Evolutionary conservation across 2,113 vertebrate species (phyloP).

Genomic region (Henicopernis longicauda): DNA sequence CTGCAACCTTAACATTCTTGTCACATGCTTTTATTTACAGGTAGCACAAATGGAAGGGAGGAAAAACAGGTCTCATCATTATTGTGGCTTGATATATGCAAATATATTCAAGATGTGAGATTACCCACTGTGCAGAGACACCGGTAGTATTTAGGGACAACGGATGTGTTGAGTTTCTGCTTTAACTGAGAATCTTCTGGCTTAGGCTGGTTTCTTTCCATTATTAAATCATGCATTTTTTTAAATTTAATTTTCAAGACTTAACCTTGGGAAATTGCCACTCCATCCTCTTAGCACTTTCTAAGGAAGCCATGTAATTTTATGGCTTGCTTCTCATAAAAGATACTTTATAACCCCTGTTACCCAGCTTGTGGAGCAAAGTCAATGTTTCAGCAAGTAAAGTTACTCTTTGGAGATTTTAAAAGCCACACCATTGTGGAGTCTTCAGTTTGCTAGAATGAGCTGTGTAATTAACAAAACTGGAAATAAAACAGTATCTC

Average conservation of each 20-base stretch:
- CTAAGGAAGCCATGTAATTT: conserved; percentile 26
- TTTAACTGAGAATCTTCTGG: conserved; percentile 23
- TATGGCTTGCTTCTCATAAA: conserved; percentile 12
- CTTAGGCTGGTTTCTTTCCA: not conserved
- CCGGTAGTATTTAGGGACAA: conserved; percentile 57
- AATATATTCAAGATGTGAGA: conserved; percentile 56
- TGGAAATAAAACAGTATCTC: not conserved
- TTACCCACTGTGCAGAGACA: conserved; percentile 48
- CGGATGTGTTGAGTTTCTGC: conserved; percentile 32
- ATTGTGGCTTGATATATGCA: conserved; percentile 58
- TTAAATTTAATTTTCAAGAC: conserved; percentile 34
- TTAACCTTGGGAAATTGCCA: conserved; percentile 50
- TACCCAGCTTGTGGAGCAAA: not conserved
- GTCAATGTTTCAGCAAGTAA: not conserved
- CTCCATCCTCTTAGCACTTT: conserved; percentile 27
- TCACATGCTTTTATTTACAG: conserved; percentile 65
- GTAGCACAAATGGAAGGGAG: conserved; percentile 51
- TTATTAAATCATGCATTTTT: conserved; percentile 15
- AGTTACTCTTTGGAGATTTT: not conserved
- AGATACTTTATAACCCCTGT: not conserved
- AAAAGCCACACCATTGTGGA: not conserved
- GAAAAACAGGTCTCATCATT: conserved; percentile 54
- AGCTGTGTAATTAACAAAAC: not conserved
- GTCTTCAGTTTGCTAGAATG: not conserved
- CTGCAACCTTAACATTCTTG: conserved; percentile 40